Evolutionary conservation across 1,140 invertebrate species (phyloP), one percentile per base, ranked within the genome.

Genomic region (Drosophila micromelanica): DNA sequence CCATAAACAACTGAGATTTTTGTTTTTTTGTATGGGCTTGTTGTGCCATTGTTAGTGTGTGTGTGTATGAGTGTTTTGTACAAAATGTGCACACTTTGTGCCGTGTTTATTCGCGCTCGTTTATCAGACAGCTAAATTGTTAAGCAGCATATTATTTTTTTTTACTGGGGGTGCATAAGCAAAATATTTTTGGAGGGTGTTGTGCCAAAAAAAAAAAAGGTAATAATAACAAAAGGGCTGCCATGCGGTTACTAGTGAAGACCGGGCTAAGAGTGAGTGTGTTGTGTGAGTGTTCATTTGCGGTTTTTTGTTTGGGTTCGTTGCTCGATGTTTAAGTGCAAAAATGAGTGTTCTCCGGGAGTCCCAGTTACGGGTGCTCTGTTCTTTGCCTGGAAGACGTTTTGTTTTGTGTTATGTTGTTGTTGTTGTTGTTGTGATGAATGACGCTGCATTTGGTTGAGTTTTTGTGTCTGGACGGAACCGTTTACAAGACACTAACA

Each of bases 131-230:
- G 68, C 68, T 82, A 86, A 89, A 71, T 86, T 86, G 82, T 86
- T 87, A 82, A 86, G 78, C 84, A 86, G 72, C 72, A 89, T 86
- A 87, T 86, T 86, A 23, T 87, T 86, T 87, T 86, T 87, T 87
- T 87, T 81, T 57, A 13, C 68, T 76, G 78, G 61, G 48, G 63
- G 63, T 78, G 73, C 73, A 84, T 74, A 59, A 85, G 65, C 71
- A 76, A 86, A 82, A 81, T 82, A 80, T 81, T 87, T 80, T 80
- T 69, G 72, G 64, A 48, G 67, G 38, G 64, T 59, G 54, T 30
- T 61, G 68, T 60, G 60, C 56, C 52, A 78, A 64, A 86, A 81
- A 87, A 84, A 80, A 70, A 8, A 38, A 17, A 27, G 51, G 49
- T 35, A 52, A 11, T 17, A 48, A 42, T 20, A 57, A 68, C 46